These are phyloP conservation scores for Cryptophagus acutangulus DNA, from an alignment of 2,888 invertebrate genomes.

Conservation along the genomic window DNA sequence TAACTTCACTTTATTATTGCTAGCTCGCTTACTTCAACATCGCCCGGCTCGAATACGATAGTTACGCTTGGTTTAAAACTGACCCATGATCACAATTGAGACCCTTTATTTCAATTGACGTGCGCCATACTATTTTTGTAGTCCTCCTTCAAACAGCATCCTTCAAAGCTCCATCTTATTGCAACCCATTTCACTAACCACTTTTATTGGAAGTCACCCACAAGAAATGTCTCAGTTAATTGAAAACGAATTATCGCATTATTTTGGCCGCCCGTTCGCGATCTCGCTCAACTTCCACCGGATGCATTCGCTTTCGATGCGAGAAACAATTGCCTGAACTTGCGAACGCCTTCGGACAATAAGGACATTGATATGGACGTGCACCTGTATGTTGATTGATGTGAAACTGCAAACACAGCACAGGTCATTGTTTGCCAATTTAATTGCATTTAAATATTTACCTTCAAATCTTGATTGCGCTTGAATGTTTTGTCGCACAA, in stretches of 20 bases:
- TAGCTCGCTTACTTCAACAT: too few relatives aligned
- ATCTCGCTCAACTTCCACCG: conserved; percentile 56
- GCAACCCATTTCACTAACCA: too few relatives aligned
- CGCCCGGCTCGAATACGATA: too few relatives aligned
- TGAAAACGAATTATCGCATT: conserved; percentile 55
- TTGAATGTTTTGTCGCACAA: conserved; percentile 68
- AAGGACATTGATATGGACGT: conserved; percentile 67
- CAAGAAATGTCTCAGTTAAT: too few relatives aligned
- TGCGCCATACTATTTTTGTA: too few relatives aligned
- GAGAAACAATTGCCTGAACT: conserved; percentile 72
- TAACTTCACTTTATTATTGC: too few relatives aligned
- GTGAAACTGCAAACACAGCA: conserved; percentile 55
- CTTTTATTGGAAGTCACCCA: too few relatives aligned
- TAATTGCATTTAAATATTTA: conserved; percentile 38
- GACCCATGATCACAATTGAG: too few relatives aligned
- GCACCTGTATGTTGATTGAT: conserved; percentile 72
- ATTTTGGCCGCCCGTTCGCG: conserved; percentile 53
- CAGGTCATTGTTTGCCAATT: background rate
- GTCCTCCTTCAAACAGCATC: too few relatives aligned
- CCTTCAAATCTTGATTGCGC: conserved; percentile 69
- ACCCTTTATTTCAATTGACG: too few relatives aligned
- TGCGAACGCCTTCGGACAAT: conserved; percentile 67
- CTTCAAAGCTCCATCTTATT: too few relatives aligned
- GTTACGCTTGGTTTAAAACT: too few relatives aligned
- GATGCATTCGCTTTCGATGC: conserved; percentile 68